Base-by-base conservation (phyloP, 2,113 vertebrate species). In the Perca fluviatilis region DNA sequence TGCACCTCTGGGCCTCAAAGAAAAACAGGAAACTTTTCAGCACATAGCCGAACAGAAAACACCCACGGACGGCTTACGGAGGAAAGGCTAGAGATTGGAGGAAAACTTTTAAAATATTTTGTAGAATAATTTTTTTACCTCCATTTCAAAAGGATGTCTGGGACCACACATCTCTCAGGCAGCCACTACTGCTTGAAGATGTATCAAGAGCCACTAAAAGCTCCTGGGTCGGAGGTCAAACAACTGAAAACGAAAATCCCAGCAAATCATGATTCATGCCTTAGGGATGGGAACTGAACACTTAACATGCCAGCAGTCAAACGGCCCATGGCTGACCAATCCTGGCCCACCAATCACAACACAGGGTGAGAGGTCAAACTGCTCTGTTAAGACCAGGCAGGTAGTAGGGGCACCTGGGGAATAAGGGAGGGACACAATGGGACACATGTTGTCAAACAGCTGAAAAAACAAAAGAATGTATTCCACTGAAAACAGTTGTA, bases 261-360 rank as follows among this genome's bases (percentile, higher is more conserved):
- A 77, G 79, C 66, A 67, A 90, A 88, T 83, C 82, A 64, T 33
- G 67, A 90, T 73, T 84, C 79, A 0, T 74, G 91, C 90, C 86
- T 77, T 21, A 43, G 83, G 92, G 83, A 88, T 76, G 67, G 78
- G 85, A 91, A 90, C 82, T 62, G 23, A 89, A 87, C 88, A 94
- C 91, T 94, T 93, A 91, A 93, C 82, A 90, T 89, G 82, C 90
- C 92, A 82, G 63, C 69, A 65, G 81, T 84, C 86, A 91, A 90
- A 89, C 77, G 51, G 87, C 80, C 90, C 88, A 66, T 91, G 84
- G 86, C 82, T 85, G 87, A 86, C 87, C 87, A 87, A 64, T 63
- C 70, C 57, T 71, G 79, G 80, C 27, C 70, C 71, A 78, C 85
- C 90, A 94, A 93, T 90, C 86, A 91, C 85, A 91, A 85, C 86